A percentile compares a stretch with the other conserved stretches of the same genome.
Conservation (phyloP, 2,888 invertebrate genomes). For the Horisme vitalbata region DNA sequence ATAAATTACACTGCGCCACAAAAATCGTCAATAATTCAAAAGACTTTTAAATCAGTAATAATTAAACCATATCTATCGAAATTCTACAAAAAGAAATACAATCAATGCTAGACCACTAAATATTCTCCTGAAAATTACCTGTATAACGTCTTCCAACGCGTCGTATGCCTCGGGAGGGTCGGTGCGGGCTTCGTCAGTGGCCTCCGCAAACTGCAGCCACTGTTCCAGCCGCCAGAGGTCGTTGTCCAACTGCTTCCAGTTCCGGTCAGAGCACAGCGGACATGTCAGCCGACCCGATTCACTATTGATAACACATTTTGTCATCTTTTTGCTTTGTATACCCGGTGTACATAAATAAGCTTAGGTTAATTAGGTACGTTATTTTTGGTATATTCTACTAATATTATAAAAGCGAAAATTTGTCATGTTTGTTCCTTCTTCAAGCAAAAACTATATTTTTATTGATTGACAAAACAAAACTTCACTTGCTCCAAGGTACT, state of each 20-base stretch:
- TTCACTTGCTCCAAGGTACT: too few relatives aligned
- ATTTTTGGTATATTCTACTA: background rate
- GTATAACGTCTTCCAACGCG: slow-evolving; percentile 91
- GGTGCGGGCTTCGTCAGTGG: slow-evolving; percentile 87
- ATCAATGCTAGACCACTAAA: too few relatives aligned
- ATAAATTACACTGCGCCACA: too few relatives aligned
- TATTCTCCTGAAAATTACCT: slow-evolving; percentile 73
- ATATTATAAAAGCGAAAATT: background rate
- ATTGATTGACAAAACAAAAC: too few relatives aligned
- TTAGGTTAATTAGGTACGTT: background rate
- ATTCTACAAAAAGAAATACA: too few relatives aligned
- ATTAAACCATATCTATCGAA: too few relatives aligned
- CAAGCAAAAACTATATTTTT: too few relatives aligned
- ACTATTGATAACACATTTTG: slow-evolving; percentile 61
- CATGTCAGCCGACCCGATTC: slow-evolving; percentile 91
- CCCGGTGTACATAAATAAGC: background rate
- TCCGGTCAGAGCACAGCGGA: slow-evolving; percentile 92
- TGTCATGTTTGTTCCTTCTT: background rate
- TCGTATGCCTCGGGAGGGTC: slow-evolving; percentile 90
- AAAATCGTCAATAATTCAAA: too few relatives aligned
- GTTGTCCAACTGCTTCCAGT: slow-evolving; percentile 95
- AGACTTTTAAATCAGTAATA: too few relatives aligned
- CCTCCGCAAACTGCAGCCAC: slow-evolving; percentile 94
- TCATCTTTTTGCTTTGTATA: background rate
- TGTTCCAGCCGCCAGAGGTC: slow-evolving; percentile 95